phyloP scores from a whole-genome alignment of 2,113 vertebrate species.

The Malurus alboscapulatus region DNA sequence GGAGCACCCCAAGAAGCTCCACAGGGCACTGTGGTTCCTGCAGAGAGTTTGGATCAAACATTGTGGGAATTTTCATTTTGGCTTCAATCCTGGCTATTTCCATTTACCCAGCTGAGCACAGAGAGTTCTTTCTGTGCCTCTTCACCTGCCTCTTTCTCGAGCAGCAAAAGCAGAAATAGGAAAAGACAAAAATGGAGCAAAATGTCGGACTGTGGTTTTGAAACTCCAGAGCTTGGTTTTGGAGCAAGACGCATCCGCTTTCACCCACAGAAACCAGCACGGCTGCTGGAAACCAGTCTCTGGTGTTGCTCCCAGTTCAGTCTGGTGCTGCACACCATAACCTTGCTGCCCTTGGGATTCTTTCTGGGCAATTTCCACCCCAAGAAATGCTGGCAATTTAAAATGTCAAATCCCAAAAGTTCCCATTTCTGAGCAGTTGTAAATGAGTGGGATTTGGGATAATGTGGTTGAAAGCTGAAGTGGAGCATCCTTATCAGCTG shows the following conservation, averaged over 20 bases:
- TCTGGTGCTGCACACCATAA: neutral
- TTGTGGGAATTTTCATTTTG: neutral
- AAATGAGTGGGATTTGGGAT: neutral
- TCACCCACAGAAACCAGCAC: neutral
- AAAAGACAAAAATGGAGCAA: neutral
- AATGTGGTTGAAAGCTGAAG: neutral
- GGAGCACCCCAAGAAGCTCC: neutral
- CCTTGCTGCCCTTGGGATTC: rapidly evolving
- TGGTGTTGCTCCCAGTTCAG: neutral
- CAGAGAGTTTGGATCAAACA: neutral
- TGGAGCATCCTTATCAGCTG: neutral
- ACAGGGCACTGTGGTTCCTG: neutral
- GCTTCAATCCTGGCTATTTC: neutral
- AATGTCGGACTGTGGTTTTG: slow-evolving; percentile 3
- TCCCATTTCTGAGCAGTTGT: neutral
- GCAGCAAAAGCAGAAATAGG: slow-evolving; percentile 14
- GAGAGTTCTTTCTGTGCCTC: neutral
- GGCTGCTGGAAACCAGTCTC: neutral
- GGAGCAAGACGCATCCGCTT: neutral
- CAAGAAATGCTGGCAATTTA: neutral
- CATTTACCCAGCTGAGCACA: neutral
- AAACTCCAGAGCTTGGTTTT: neutral
- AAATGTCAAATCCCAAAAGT: neutral
- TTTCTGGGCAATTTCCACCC: neutral
- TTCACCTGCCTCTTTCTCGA: neutral